phyloP scores from a whole-genome alignment of 2,113 vertebrate genomes.

The Cyanistes caeruleus region DNA sequence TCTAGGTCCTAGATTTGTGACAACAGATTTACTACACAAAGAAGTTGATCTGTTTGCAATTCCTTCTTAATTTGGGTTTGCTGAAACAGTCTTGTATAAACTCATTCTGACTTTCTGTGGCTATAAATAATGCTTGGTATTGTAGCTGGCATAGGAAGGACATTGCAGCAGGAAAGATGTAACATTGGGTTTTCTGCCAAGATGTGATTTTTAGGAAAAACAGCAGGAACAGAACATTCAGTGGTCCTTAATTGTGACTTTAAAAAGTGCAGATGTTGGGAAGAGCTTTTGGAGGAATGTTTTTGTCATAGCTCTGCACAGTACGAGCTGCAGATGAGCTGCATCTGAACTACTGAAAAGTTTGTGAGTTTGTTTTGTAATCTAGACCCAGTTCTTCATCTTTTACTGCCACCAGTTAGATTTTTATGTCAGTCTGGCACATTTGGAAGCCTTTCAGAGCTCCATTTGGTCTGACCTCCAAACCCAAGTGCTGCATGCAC shows the following conservation, averaged over 20 bases:
- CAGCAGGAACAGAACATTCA: background rate
- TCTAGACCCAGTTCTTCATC: background rate
- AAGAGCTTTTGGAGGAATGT: background rate
- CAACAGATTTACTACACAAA: background rate
- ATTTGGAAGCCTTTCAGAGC: background rate
- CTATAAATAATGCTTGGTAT: background rate
- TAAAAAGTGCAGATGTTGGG: background rate
- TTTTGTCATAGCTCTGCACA: background rate
- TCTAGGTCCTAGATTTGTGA: background rate
- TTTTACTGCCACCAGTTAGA: background rate
- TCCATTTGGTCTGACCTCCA: background rate
- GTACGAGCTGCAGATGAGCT: background rate
- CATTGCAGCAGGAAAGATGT: background rate
- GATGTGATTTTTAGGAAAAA: background rate
- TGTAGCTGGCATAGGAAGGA: background rate
- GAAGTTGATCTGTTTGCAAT: background rate
- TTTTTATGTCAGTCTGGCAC: background rate
- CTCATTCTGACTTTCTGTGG: background rate
- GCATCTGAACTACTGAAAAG: background rate
- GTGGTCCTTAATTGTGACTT: background rate
- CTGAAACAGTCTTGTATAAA: background rate
- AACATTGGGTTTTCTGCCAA: background rate
- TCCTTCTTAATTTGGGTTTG: background rate
- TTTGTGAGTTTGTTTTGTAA: background rate
- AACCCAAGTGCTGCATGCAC: background rate